phyloP scores from a whole-genome alignment of 2,797 vertebrate genomes.

The Sardinella longiceps region DNA sequence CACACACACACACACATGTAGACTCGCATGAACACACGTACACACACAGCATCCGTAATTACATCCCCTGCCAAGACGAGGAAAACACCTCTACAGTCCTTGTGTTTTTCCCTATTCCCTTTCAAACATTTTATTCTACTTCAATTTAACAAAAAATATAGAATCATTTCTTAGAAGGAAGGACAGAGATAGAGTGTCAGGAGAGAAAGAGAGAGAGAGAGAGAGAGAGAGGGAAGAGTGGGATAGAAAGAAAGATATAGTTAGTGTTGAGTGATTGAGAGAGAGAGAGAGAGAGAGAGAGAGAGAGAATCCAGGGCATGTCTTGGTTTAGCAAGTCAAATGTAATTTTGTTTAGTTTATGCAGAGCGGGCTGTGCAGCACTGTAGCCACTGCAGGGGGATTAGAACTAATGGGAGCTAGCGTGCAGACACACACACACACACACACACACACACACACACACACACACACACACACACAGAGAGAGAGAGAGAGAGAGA shows the following conservation, averaged over 20 bases:
- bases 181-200: background rate
- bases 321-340: slow-evolving; percentile 97
- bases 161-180: background rate
- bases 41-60: slow-evolving; percentile 24
- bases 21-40: background rate
- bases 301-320: slow-evolving; percentile 76
- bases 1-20: background rate
- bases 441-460: background rate
- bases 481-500: slow-evolving; percentile 47
- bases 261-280: background rate
- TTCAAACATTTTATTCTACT: background rate
- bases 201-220: slow-evolving; percentile 1
- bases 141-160: background rate
- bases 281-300: background rate
- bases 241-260: background rate
- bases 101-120: background rate
- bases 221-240: background rate
- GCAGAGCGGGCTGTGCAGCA: slow-evolving; percentile 88
- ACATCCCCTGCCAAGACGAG: background rate
- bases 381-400: slow-evolving; percentile 96
- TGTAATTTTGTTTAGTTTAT: slow-evolving; percentile 99
- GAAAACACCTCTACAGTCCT: background rate
- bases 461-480: slow-evolving; percentile 18
- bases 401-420: slow-evolving; percentile 91
- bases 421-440: slow-evolving; percentile 63